Conservation (phyloP, 35 echinoderm and acorn worm genomes). For the Holothuria glaberrima region DNA sequence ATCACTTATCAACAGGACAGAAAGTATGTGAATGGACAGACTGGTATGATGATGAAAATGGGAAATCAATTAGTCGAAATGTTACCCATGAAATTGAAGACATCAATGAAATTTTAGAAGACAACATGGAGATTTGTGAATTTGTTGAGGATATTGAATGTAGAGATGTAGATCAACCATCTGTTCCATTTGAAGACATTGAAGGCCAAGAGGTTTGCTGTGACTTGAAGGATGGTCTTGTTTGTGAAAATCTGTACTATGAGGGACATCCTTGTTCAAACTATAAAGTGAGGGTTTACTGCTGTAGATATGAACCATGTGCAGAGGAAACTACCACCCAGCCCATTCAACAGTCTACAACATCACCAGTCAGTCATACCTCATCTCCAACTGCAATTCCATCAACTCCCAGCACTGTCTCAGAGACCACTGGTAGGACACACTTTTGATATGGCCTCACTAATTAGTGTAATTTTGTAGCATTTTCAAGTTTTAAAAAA, state of each 20-base stretch:
- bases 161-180: neutral
- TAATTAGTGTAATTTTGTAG: too few species aligned
- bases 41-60: conserved; percentile 58
- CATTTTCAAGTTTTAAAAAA: too few species aligned
- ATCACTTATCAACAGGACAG: neutral
- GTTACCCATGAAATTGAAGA: conserved; percentile 54
- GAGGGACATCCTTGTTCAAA: conserved; percentile 45
- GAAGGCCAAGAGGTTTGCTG: conserved; percentile 40
- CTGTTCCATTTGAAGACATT: conserved; percentile 25
- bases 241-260: conserved; percentile 46
- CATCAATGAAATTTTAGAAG: conserved; percentile 27
- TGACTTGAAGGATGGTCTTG: conserved; percentile 33
- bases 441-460: too few species aligned
- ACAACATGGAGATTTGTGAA: conserved; percentile 44
- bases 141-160: conserved; percentile 42
- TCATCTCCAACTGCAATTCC: too few species aligned
- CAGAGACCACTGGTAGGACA: too few species aligned
- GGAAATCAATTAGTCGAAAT: neutral
- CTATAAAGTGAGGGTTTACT: conserved; percentile 19
- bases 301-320: conserved; percentile 42
- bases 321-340: conserved; percentile 6
- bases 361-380: neutral
- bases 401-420: too few species aligned
- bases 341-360: neutral
- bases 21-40: conserved; percentile 40